Evolutionary conservation across 2,888 invertebrate genomes (phyloP), one percentile per base, ranked within the genome.

Genomic region (Clivina fossor): DNA sequence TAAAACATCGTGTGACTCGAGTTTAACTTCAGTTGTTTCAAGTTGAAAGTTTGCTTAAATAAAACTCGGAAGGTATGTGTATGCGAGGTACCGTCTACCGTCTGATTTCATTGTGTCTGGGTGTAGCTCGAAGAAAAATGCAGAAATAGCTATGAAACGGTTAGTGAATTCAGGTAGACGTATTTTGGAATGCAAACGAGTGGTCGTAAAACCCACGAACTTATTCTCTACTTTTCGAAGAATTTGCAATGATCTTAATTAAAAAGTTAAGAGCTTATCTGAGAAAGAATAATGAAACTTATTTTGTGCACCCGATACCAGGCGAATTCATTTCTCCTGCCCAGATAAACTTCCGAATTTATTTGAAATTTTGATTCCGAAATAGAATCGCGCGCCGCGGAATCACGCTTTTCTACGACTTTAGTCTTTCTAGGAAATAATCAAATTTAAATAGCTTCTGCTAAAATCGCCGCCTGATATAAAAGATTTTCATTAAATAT

Each of bases 181-280:
- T 9, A 15, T 8, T 9, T 24, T 13, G 41, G 15, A 41, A 41
- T 41, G 15, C 15, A 5, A 2, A n/a, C n/a, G n/a, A n/a, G 26
- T 13, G 24, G 26, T 41, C 32, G 33, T 47, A 47, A 47, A 47
- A 47, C 33, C 22, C 19, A 1, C 4, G n/a, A 33, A 47, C 20
- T 47, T 47, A 47, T 47, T 47, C 28, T n/a, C 47, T 33, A 15
- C 41, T 24, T 33, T 20, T 15, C 33, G 33, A 19, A 33, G 47
- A 47, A 47, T 33, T 47, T 47, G 33, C 47, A 47, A 47, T 47
- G 47, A 33, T 33, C 47, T 33, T 47, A 47, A 47, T 47, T 47
- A 47, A 47, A 44, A 47, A 47, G 47, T 47, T 47, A 32, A 43
- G 24, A 33, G 47, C 47, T 47, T 47, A 47, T 47, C 47, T 47